A percentile compares a stretch with the other conserved stretches of the same genome.
phyloP scores from a whole-genome alignment of 2,113 vertebrate species.

The Prochilodus magdalenae region DNA sequence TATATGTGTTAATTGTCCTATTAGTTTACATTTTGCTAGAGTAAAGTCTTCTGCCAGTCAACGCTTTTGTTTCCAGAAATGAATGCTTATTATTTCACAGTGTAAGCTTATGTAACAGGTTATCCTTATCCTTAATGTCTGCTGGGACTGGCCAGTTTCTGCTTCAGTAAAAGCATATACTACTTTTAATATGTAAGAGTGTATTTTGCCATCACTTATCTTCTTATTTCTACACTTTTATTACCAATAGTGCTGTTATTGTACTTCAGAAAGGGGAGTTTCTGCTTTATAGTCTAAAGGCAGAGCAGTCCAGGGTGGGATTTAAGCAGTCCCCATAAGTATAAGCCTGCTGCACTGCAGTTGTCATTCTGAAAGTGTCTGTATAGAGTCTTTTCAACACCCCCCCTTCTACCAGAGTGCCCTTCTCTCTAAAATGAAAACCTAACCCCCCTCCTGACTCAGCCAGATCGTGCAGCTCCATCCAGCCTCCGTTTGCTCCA shows the following conservation, averaged over 20 bases:
- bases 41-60: too few species aligned
- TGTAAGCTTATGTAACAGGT: too few species aligned
- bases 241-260: too few species aligned
- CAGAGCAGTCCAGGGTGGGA: too few species aligned
- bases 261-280: too few species aligned
- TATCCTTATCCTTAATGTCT: too few species aligned
- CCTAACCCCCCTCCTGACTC: neutral
- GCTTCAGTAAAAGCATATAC: neutral
- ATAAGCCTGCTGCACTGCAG: neutral
- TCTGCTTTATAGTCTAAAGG: too few species aligned
- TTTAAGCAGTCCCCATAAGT: neutral
- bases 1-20: conserved; percentile 11
- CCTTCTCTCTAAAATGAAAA: neutral
- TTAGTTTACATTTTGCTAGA: conserved; percentile 3
- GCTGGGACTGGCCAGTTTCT: neutral
- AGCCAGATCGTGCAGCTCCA: neutral
- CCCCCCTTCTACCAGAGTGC: neutral
- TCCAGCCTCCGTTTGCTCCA: conserved; percentile 67
- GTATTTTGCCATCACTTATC: too few species aligned
- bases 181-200: too few species aligned
- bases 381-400: neutral
- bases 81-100: too few species aligned
- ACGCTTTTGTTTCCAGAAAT: too few species aligned
- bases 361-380: neutral
- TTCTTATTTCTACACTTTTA: too few species aligned